Conservation (phyloP, 1,140 invertebrate species). For the Paramacrobiotus metropolitanus region DNA sequence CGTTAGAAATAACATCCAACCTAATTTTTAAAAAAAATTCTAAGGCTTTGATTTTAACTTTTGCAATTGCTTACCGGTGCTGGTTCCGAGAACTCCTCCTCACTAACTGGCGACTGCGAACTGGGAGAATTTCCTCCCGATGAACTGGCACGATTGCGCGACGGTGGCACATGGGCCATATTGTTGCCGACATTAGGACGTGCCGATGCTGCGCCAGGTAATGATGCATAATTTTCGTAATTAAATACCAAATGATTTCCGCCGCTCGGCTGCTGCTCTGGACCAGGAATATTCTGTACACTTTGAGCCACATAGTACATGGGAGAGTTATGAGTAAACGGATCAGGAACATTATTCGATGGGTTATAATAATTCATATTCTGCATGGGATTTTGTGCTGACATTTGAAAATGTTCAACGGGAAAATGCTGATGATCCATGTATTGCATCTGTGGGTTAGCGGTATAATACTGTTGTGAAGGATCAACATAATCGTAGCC, state of each 20-base stretch:
- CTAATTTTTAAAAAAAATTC: too few species aligned
- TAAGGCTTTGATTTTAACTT: too few species aligned
- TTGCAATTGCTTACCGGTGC: background rate
- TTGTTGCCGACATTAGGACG: background rate
- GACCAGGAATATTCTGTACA: background rate
- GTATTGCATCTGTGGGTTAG: background rate
- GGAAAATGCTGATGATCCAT: background rate
- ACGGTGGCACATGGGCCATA: background rate
- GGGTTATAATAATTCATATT: too few species aligned
- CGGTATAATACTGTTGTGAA: background rate
- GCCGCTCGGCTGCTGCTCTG: background rate
- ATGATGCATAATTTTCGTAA: background rate
- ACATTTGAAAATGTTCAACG: too few species aligned
- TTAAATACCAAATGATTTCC: too few species aligned
- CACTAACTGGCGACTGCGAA: conserved; percentile 1
- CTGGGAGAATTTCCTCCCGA: background rate
- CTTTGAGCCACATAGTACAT: background rate
- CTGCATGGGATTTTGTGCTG: too few species aligned
- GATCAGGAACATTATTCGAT: background rate
- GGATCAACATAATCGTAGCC: background rate
- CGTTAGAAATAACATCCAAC: too few species aligned
- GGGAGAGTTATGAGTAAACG: background rate
- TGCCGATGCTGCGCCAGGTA: background rate
- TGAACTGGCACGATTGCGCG: background rate
- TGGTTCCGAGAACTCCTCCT: background rate